Conservation (phyloP, 2,797 vertebrate genomes). For the Danio aesculapii region DNA sequence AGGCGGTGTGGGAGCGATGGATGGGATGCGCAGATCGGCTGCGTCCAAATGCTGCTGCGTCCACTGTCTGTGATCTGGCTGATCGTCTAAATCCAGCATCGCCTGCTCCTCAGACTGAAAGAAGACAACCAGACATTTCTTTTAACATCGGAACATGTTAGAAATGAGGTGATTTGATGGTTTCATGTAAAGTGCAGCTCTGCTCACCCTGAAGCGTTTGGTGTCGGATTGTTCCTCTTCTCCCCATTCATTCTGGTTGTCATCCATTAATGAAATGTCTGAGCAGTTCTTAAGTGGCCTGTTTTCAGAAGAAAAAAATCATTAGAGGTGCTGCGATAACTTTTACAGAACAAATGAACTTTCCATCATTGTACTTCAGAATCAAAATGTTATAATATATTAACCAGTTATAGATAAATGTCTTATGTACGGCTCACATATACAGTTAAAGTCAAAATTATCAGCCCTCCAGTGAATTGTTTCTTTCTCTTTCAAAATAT, state of each 20-base stretch:
- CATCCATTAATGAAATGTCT: slow-evolving; percentile 94
- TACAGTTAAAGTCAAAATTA: too few relatives aligned
- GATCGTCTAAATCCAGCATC: slow-evolving; percentile 86
- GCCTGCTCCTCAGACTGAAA: slow-evolving; percentile 90
- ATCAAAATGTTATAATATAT: too few relatives aligned
- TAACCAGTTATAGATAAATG: too few relatives aligned
- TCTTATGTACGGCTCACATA: too few relatives aligned
- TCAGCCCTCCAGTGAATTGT: too few relatives aligned
- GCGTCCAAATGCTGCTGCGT: slow-evolving; percentile 98
- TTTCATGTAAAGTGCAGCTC: background rate
- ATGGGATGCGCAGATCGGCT: slow-evolving; percentile 92
- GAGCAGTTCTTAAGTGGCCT: slow-evolving; percentile 94
- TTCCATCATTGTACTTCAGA: slow-evolving; percentile 63
- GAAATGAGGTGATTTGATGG: background rate
- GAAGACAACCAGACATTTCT: background rate
- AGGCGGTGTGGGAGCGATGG: slow-evolving; percentile 94
- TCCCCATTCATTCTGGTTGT: slow-evolving; percentile 94
- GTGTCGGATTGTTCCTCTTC: slow-evolving; percentile 88
- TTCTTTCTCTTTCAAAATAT: too few relatives aligned
- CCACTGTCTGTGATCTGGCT: slow-evolving; percentile 96
- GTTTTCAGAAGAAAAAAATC: slow-evolving; percentile 63
- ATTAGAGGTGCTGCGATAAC: slow-evolving; percentile 60
- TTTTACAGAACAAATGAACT: slow-evolving; percentile 50
- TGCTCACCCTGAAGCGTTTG: slow-evolving; percentile 92
- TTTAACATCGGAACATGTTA: background rate